Evolutionary conservation across 2,888 invertebrate species (phyloP).

Genomic region (Trachelus tabidus): DNA sequence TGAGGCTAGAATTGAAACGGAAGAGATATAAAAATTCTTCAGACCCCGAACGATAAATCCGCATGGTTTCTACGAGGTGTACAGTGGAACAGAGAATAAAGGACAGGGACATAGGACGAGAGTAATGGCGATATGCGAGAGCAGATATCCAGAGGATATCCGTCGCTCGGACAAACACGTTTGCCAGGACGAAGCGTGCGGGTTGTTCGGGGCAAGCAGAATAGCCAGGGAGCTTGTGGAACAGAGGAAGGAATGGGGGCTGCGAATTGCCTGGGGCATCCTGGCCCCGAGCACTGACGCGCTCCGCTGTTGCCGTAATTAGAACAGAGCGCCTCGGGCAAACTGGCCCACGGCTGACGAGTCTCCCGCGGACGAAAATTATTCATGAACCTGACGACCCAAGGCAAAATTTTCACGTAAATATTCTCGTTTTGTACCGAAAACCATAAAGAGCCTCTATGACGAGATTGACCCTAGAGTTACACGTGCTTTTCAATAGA

Average conservation of each 20-base stretch:
- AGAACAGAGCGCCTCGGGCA: slow-evolving; percentile 60
- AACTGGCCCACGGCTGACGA: slow-evolving; percentile 59
- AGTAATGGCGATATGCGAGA: neutral
- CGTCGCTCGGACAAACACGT: slow-evolving; percentile 1
- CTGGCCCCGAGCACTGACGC: slow-evolving; percentile 32
- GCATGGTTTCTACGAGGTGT: neutral
- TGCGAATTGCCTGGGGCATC: slow-evolving; percentile 26
- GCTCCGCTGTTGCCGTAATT: slow-evolving; percentile 64
- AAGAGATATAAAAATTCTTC: neutral
- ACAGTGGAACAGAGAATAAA: neutral
- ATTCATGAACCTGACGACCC: slow-evolving; percentile 60
- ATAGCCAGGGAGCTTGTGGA: neutral
- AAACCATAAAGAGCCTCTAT: neutral
- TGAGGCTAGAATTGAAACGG: neutral
- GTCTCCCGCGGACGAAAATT: slow-evolving; percentile 64
- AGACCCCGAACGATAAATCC: neutral
- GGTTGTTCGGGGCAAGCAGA: slow-evolving; percentile 2
- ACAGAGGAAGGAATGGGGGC: slow-evolving; percentile 38
- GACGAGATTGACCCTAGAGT: neutral
- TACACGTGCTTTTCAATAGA: neutral
- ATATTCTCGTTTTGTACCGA: slow-evolving; percentile 56
- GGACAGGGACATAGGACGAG: neutral
- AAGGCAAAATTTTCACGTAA: slow-evolving; percentile 60
- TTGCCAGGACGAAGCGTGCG: neutral
- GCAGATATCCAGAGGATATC: neutral